Base-by-base conservation (phyloP, 2,113 vertebrate species). In the Sander vitreus region DNA sequence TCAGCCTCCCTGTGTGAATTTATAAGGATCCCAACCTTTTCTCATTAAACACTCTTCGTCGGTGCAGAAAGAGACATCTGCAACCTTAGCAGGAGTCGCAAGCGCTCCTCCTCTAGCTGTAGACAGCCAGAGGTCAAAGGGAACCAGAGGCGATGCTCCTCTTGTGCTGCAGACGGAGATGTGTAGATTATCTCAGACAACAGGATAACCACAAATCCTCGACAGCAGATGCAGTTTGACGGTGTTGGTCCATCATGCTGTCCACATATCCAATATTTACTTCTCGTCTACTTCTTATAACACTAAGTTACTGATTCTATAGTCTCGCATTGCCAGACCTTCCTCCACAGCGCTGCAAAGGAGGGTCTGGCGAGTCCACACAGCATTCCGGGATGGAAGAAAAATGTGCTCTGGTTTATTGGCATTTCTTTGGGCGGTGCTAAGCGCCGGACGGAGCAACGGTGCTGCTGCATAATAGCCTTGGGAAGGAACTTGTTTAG, bases 41-140 rank as follows among this genome's bases (percentile, higher is more conserved):
- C 89, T 90, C 90, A 87, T 91, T 88, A 89, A 88, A 84, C 88
- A 84, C 78, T 84, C 78, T 70, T 89, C 43, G 39, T 51, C 62
- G 19, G 62, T 65, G 74, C 81, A 50, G 90, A 85, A 67, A 85
- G 79, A 76, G 79, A 71, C 88, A 90, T 89, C 90, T 93, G 88
- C 75, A 85, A 43, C 74, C 88, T 76, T 85, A 78, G 88, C 90
- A 60, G 91, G 91, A 90, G 88, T 63, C 72, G 9, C 47, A 27
- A 43, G 11, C 62, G 5, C 60, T 48, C 71, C 64, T 68, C 79
- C 66, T 71, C 67, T 70, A 62, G 3, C 73, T 39, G n/a, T n/a
- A 64, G 73, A 85, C 87, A 53, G 82, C 74, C 83, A 3, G 84
- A 88, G 89, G 90, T 91, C 89, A 84, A 62, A 83, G 75, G 77